Percentiles rank a stretch among this genome's conserved stretches.
Evolutionary conservation across 2,113 vertebrate genomes (phyloP).

Genomic region (Gavialis gangeticus): DNA sequence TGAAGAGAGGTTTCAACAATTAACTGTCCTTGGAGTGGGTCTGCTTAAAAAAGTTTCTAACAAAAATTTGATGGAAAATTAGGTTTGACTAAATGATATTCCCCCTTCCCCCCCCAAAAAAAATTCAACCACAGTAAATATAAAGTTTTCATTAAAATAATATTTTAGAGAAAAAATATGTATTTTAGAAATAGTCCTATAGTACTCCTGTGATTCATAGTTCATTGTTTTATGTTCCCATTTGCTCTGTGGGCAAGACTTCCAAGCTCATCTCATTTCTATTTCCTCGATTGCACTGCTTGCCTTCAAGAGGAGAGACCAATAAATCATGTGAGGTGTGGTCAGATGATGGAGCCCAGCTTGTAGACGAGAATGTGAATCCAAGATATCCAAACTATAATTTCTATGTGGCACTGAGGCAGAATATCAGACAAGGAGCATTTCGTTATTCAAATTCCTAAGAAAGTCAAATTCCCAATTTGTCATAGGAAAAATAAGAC

Average conservation of each 20-base stretch:
- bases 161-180: not conserved
- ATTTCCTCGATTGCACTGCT: not conserved
- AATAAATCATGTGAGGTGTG: not conserved
- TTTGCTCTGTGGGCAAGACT: not conserved
- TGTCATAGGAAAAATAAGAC: no score
- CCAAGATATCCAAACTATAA: not conserved
- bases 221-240: not conserved
- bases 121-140: not conserved
- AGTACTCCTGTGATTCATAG: not conserved
- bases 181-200: not conserved
- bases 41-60: not conserved
- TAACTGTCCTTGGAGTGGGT: not conserved
- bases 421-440: not conserved
- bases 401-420: not conserved
- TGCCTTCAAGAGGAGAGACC: not conserved
- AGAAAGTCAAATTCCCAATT: rapidly evolving
- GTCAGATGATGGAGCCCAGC: not conserved
- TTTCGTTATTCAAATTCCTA: no score
- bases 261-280: not conserved
- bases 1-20: no score
- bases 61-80: not conserved
- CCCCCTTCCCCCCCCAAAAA: not conserved
- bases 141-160: not conserved
- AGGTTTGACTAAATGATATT: not conserved
- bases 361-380: not conserved